These are phyloP conservation scores for Phenganax marumi DNA, from an alignment of 92 coral and sea anemone genomes.

Conservation along the genomic window DNA sequence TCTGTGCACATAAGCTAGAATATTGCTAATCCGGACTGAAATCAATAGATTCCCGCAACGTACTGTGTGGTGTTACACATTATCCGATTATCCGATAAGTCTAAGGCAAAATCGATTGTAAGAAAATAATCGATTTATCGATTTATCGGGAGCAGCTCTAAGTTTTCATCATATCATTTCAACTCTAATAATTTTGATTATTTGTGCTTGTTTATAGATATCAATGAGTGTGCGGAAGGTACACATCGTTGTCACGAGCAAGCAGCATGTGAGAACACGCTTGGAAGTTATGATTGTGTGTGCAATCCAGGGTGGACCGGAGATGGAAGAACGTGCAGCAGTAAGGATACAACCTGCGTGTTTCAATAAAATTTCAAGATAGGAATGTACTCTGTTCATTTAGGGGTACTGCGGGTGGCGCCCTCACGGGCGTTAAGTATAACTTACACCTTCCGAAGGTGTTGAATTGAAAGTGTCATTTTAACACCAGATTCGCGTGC, in stretches of 20 bases:
- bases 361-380: neutral
- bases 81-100: too few species aligned
- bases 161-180: neutral
- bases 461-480: too few species aligned
- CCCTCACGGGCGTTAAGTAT: neutral
- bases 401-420: too few species aligned
- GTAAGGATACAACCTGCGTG: constrained; percentile 1
- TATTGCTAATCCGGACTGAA: too few species aligned
- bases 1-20: too few species aligned
- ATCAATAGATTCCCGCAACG: too few species aligned
- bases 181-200: neutral
- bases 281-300: constrained; percentile 2
- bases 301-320: constrained; percentile 10
- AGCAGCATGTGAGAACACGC: neutral
- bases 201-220: constrained; percentile 7
- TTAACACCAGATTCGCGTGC: too few species aligned
- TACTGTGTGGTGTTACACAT: too few species aligned
- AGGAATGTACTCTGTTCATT: neutral
- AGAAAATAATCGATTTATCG: too few species aligned
- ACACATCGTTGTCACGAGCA: constrained; percentile 8
- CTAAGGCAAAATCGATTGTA: too few species aligned
- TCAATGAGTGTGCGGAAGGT: neutral
- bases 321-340: neutral
- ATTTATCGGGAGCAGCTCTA: too few species aligned
- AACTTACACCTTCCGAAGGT: neutral